Evolutionary conservation across 2,797 vertebrate species (phyloP).

Genomic region (Cercopithecus neglectus): DNA sequence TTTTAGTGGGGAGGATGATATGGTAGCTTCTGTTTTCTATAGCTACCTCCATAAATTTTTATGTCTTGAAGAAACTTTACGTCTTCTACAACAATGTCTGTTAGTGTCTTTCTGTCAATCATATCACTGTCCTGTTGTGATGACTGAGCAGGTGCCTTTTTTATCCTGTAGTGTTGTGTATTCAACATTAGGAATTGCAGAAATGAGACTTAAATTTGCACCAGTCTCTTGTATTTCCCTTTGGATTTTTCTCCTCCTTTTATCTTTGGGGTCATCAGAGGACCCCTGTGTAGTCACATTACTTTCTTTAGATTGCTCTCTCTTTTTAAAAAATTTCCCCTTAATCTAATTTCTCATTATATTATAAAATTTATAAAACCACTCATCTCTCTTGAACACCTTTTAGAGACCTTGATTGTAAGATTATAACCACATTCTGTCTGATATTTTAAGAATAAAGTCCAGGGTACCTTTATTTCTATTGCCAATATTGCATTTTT

Average conservation of each 20-base stretch:
- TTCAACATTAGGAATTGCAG: neutral
- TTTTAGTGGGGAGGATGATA: neutral
- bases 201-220: constrained; percentile 33
- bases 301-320: constrained; percentile 12
- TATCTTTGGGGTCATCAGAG: constrained; percentile 44
- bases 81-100: neutral
- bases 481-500: constrained; percentile 28
- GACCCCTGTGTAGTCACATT: neutral
- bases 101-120: constrained; percentile 41
- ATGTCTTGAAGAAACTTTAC: neutral
- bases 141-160: neutral
- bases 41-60: neutral
- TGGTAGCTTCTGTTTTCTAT: neutral
- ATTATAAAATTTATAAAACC: constrained; percentile 20
- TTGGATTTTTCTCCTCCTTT: neutral
- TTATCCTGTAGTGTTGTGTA: neutral
- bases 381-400: neutral
- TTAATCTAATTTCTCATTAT: constrained; percentile 33
- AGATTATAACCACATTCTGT: constrained; percentile 1
- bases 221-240: neutral
- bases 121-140: constrained; percentile 20
- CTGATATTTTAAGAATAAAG: neutral
- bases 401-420: constrained; percentile 26
- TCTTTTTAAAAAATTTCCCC: neutral
- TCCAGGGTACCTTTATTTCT: neutral